Evolutionary conservation across 1,140 invertebrate species (phyloP), one percentile per base, ranked within the genome.

Genomic region (Drosophila varians): DNA sequence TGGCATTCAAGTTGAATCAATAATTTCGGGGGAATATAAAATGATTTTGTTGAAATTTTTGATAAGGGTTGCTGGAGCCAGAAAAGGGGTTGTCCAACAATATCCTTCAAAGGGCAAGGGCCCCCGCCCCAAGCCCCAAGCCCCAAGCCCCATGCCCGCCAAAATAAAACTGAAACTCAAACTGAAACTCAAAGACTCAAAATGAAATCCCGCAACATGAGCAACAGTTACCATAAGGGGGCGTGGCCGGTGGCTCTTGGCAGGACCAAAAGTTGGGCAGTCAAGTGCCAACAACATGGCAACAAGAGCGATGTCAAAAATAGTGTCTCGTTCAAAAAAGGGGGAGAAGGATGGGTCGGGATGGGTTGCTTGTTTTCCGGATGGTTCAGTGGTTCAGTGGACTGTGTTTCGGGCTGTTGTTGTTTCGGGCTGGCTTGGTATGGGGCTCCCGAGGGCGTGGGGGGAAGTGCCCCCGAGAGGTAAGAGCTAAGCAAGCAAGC

Each of bases 11-110:
- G 49, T 47, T 69, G 49, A 69, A 69, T 69, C 65, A 69, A 69
- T 69, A 64, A 62, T 53, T 60, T 60, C 28, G 18, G 46, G 36
- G 48, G 21, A 21, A 26, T 46, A 62, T 62, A 19, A 42, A 65
- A 65, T 62, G 23, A 65, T 51, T 43, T 23, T 18, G 46, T 66
- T 73, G 68, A 73, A 31, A 73, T 73, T 62, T 73, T 62, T 73
- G 69, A 73, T 48, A 73, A 73, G 69, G 69, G 69, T 73, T 61
- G 55, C 9, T 16, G 43, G 12, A 7, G 6, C 3, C 6, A 3
- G 4, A 31, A 9, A 31, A 31, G 11, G 28, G 28, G 11, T 31
- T 31, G 28, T 31, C 28, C 28, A 11, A 19, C 4, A 12, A 14
- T n/a, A 12, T 18, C 38, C 38, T 61, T 61, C 57, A 54, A 61